Conservation (phyloP, 2,888 invertebrate species). For the Nomada hirtipes region DNA sequence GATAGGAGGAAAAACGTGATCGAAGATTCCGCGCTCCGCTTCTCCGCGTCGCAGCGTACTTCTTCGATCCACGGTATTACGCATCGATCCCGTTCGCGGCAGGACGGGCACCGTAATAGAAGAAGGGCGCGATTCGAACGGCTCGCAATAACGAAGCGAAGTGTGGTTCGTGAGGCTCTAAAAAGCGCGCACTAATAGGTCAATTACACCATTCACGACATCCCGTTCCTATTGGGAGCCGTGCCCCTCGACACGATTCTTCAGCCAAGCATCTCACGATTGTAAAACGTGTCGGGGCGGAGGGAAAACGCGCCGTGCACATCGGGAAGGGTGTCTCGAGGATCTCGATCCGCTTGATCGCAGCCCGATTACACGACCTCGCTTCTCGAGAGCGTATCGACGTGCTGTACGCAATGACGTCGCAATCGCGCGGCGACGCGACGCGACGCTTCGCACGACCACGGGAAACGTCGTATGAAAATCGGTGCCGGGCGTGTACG, state of each 20-base stretch:
- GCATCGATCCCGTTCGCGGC: not conserved
- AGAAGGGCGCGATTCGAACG: conserved; percentile 17
- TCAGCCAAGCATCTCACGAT: conserved; percentile 52
- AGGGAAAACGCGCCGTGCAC: conserved; percentile 45
- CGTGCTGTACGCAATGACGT: too few relatives aligned
- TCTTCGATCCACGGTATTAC: conserved; percentile 6
- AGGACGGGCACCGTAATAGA: conserved; percentile 5
- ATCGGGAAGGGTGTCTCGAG: conserved; percentile 55
- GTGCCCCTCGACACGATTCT: conserved; percentile 45
- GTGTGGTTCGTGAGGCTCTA: conserved; percentile 31
- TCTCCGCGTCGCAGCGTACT: not conserved
- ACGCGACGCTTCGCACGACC: conserved; percentile 40
- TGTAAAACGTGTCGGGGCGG: conserved; percentile 47
- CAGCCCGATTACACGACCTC: conserved; percentile 58
- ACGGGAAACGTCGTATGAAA: conserved; percentile 29
- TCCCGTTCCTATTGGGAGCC: conserved; percentile 29
- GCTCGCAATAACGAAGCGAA: conserved; percentile 52
- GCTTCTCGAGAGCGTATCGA: conserved; percentile 63
- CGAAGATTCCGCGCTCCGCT: not conserved
- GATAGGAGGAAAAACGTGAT: not conserved
- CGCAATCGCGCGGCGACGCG: not conserved
- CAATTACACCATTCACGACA: conserved; percentile 52
- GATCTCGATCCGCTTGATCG: conserved; percentile 63
- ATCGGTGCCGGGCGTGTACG: conserved; percentile 10
- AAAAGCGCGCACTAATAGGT: conserved; percentile 50